Conservation (phyloP, 2,113 vertebrate genomes). For the Nibea albiflora region DNA sequence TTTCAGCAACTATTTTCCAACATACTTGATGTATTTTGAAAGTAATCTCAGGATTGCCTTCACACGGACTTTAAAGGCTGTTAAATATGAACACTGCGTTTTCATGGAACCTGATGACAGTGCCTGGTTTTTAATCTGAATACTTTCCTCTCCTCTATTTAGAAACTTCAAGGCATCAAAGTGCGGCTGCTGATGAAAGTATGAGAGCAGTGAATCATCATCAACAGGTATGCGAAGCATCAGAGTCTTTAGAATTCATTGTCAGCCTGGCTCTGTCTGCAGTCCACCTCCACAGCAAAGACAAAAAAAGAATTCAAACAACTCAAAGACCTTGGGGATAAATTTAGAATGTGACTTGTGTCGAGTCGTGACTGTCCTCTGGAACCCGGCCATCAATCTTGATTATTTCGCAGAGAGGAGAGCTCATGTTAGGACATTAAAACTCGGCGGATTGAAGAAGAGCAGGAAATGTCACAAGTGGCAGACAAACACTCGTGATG, state of each 20-base stretch:
- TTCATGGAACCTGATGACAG: not conserved
- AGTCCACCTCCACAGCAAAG: not conserved
- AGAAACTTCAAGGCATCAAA: not conserved
- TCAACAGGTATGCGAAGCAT: not conserved
- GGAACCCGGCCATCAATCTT: not conserved
- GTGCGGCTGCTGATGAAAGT: slow-evolving; percentile 6
- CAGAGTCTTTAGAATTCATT: not conserved
- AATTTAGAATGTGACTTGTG: not conserved
- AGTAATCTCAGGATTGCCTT: too few relatives aligned
- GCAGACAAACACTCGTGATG: not conserved
- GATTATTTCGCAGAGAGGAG: not conserved
- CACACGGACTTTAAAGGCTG: too few relatives aligned
- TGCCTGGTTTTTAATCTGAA: not conserved
- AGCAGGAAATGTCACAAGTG: not conserved
- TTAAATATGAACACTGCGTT: not conserved
- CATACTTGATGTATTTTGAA: too few relatives aligned
- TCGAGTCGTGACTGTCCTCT: not conserved
- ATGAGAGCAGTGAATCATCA: slow-evolving; percentile 5
- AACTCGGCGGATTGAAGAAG: not conserved
- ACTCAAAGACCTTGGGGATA: not conserved
- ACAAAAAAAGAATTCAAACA: not conserved
- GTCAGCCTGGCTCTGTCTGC: not conserved
- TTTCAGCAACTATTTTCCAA: too few relatives aligned
- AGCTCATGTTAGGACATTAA: not conserved
- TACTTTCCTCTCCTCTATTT: not conserved